Percentiles rank a stretch among this genome's conserved stretches.
Conservation (phyloP, 2,888 invertebrate genomes). For the Drosophila diplacantha region DNA sequence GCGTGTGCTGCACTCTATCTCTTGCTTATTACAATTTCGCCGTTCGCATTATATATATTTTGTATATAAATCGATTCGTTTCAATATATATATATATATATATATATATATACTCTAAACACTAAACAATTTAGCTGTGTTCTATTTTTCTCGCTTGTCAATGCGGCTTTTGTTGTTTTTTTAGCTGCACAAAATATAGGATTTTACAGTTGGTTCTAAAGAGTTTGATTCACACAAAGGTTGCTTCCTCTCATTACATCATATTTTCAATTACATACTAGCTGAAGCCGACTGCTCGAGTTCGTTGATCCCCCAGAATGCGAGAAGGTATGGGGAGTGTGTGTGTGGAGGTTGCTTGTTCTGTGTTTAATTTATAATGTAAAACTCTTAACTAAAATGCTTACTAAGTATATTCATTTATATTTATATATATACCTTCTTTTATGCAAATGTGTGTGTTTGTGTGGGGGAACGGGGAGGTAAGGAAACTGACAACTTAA, state of each 20-base stretch:
- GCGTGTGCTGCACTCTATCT: constrained; percentile 73
- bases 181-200: constrained; percentile 67
- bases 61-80: constrained; percentile 44
- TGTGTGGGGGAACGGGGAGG: constrained; percentile 23
- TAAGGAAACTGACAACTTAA: constrained; percentile 37
- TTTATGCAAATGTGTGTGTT: constrained; percentile 62
- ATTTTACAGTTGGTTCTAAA: constrained; percentile 58
- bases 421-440: constrained; percentile 57
- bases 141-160: constrained; percentile 24
- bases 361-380: constrained; percentile 58
- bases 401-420: constrained; percentile 69
- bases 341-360: constrained; percentile 30
- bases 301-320: constrained; percentile 17
- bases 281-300: constrained; percentile 57
- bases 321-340: constrained; percentile 30
- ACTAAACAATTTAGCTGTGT: constrained; percentile 59
- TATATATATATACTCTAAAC: constrained; percentile 58
- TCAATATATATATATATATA: constrained; percentile 45
- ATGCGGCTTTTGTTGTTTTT: constrained; percentile 14
- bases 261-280: constrained; percentile 55
- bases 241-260: constrained; percentile 23
- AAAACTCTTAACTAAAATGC: constrained; percentile 72
- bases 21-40: constrained; percentile 49
- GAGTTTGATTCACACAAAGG: constrained; percentile 44
- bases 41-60: constrained; percentile 49